A percentile compares a stretch with the other conserved stretches of the same genome.
phyloP scores from a whole-genome alignment of 2,888 invertebrate genomes.

The Tridacna crocea region DNA sequence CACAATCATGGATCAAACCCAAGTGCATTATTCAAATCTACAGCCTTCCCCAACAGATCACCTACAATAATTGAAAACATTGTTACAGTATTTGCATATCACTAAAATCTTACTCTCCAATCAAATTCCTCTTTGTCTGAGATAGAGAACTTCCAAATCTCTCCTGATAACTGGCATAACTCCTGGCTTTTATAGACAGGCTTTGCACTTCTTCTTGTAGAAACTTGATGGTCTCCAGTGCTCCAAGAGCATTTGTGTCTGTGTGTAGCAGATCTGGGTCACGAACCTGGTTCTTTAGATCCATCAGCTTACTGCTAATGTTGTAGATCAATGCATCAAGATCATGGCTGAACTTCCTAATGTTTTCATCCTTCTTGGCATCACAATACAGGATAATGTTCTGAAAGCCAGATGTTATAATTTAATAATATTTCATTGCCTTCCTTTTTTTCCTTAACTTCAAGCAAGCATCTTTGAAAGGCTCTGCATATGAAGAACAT shows the following conservation, averaged over 20 bases:
- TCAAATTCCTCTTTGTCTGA: conserved; percentile 73
- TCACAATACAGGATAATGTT: conserved; percentile 83
- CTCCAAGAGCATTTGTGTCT: conserved; percentile 81
- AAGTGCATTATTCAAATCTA: too few species aligned
- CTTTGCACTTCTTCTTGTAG: conserved; percentile 81
- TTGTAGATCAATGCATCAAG: conserved; percentile 80
- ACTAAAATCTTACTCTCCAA: conserved; percentile 67
- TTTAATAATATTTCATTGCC: too few species aligned
- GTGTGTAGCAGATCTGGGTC: conserved; percentile 81
- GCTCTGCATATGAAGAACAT: background rate
- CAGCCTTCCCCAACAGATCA: too few species aligned
- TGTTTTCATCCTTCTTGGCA: conserved; percentile 84
- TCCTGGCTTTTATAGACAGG: conserved; percentile 80
- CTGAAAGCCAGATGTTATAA: conserved; percentile 59
- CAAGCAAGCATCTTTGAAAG: background rate
- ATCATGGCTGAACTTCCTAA: conserved; percentile 82
- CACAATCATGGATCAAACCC: too few species aligned
- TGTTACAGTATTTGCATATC: too few species aligned
- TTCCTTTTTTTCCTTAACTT: too few species aligned
- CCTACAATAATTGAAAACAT: too few species aligned
- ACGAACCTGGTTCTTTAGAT: conserved; percentile 80
- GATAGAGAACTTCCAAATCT: conserved; percentile 83
- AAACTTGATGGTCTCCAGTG: conserved; percentile 79
- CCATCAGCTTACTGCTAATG: conserved; percentile 78
- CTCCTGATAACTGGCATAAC: conserved; percentile 84